Percentiles rank a stretch among this genome's conserved stretches.
These are phyloP conservation scores for Kryptolebias marmoratus DNA, from an alignment of 2,113 vertebrate species.

Conservation along the genomic window DNA sequence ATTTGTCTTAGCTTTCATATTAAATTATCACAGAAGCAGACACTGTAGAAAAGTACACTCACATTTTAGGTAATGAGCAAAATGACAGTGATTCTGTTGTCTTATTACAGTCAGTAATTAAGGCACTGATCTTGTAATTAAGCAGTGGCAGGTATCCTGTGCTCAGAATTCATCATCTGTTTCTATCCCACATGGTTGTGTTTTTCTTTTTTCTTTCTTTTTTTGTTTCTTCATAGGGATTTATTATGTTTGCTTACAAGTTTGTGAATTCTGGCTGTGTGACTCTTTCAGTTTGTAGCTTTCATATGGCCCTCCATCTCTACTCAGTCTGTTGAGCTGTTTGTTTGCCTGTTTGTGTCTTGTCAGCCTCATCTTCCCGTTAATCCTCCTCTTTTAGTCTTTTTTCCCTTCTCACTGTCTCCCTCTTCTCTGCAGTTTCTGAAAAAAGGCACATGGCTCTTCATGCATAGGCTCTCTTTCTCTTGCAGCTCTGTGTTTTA, in stretches of 20 bases:
- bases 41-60: slow-evolving; percentile 19
- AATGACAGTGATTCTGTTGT: slow-evolving; percentile 53
- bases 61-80: slow-evolving; percentile 60
- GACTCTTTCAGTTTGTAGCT: slow-evolving; percentile 29
- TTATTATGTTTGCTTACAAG: slow-evolving; percentile 6
- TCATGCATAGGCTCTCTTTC: slow-evolving; percentile 15
- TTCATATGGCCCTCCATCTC: slow-evolving; percentile 54
- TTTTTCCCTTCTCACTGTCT: slow-evolving; percentile 7
- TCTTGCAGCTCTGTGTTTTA: slow-evolving; percentile 27
- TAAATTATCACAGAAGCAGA: background rate
- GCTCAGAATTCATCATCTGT: slow-evolving; percentile 46
- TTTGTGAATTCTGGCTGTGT: slow-evolving; percentile 56
- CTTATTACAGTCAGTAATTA: slow-evolving; percentile 72
- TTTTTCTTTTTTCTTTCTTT: background rate
- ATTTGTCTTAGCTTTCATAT: slow-evolving; percentile 37
- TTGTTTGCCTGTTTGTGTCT: slow-evolving; percentile 58
- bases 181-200: background rate
- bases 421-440: slow-evolving; percentile 4
- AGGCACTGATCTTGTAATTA: slow-evolving; percentile 72
- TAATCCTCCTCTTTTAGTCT: slow-evolving; percentile 47
- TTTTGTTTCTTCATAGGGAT: background rate
- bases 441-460: slow-evolving; percentile 24
- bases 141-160: slow-evolving; percentile 55
- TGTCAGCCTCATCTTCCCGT: slow-evolving; percentile 44
- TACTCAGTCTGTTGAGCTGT: slow-evolving; percentile 66